phyloP scores from a whole-genome alignment of 2,888 invertebrate species.

The Auanema sp. region DNA sequence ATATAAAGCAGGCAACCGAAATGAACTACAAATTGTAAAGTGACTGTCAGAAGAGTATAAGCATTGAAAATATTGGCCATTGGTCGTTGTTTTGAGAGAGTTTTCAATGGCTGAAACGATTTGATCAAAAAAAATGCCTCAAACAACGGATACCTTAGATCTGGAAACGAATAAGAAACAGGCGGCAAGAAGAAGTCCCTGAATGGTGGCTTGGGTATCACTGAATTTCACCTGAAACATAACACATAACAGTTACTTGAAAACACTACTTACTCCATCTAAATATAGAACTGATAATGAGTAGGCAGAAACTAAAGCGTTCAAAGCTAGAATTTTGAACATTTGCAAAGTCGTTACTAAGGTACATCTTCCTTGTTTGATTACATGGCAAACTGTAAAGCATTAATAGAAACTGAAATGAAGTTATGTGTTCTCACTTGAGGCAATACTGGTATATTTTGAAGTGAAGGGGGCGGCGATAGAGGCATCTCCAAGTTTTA shows the following conservation, averaged over 20 bases:
- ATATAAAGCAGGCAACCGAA: conserved; percentile 87
- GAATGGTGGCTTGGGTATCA: conserved; percentile 91
- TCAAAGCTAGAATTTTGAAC: conserved; percentile 98
- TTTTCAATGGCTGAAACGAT: conserved; percentile 78
- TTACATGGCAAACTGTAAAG: conserved; percentile 90
- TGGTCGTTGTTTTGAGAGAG: conserved; percentile 88
- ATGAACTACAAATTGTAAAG: conserved; percentile 91
- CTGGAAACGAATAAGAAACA: conserved; percentile 97
- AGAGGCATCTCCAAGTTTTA: conserved; percentile 95
- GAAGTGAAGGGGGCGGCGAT: conserved; percentile 99
- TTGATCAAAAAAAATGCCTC: not conserved
- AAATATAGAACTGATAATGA: conserved; percentile 94
- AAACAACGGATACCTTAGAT: conserved; percentile 77
- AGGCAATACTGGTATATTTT: conserved; percentile 89
- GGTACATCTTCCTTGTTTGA: conserved; percentile 98
- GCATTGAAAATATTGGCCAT: conserved; percentile 97
- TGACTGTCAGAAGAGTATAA: conserved; percentile 92
- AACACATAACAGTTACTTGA: not conserved
- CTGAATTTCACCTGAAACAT: conserved; percentile 73
- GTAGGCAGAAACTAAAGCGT: conserved; percentile 95
- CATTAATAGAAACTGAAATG: conserved; percentile 7
- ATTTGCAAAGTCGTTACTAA: conserved; percentile 98
- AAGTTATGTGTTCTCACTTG: conserved; percentile 77
- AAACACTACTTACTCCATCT: conserved; percentile 73
- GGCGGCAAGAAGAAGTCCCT: conserved; percentile 89